Conservation (phyloP, 2,113 vertebrate species). For the Spea bombifrons region DNA sequence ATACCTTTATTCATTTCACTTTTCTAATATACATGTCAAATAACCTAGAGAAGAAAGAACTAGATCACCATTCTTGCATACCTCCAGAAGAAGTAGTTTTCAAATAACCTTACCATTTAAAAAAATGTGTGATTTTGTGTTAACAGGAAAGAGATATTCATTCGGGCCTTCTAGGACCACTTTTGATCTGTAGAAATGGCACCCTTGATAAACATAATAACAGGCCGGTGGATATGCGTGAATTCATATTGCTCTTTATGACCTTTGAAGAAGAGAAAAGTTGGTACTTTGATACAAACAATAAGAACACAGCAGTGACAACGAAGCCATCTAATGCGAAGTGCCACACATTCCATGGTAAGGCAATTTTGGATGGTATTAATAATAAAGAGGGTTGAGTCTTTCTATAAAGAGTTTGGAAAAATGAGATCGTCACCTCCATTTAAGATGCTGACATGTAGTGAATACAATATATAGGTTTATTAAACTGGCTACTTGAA, state of each 20-base stretch:
- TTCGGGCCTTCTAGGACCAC: conserved; percentile 88
- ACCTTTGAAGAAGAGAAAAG: conserved; percentile 91
- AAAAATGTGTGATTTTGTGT: conserved; percentile 33
- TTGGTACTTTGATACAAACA: conserved; percentile 81
- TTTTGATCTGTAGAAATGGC: conserved; percentile 83
- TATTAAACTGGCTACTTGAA: too few relatives aligned
- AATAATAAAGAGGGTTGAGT: too few relatives aligned
- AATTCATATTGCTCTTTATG: conserved; percentile 90
- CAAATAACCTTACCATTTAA: too few relatives aligned
- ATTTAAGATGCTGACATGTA: too few relatives aligned
- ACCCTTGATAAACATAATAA: conserved; percentile 61
- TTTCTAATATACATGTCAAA: too few relatives aligned
- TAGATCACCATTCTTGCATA: neutral
- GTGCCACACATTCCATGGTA: conserved; percentile 81
- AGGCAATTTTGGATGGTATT: neutral
- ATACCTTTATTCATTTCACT: too few relatives aligned
- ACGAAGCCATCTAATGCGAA: conserved; percentile 51
- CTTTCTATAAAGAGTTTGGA: too few relatives aligned
- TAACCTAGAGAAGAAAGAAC: too few relatives aligned
- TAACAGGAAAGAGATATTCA: conserved; percentile 86
- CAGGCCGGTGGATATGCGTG: conserved; percentile 55
- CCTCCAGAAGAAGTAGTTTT: neutral
- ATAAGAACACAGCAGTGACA: conserved; percentile 54
- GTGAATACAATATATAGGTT: too few relatives aligned
- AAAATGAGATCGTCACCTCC: too few relatives aligned